Conservation (phyloP, 1,140 invertebrate species). For the Bombus affinis region DNA sequence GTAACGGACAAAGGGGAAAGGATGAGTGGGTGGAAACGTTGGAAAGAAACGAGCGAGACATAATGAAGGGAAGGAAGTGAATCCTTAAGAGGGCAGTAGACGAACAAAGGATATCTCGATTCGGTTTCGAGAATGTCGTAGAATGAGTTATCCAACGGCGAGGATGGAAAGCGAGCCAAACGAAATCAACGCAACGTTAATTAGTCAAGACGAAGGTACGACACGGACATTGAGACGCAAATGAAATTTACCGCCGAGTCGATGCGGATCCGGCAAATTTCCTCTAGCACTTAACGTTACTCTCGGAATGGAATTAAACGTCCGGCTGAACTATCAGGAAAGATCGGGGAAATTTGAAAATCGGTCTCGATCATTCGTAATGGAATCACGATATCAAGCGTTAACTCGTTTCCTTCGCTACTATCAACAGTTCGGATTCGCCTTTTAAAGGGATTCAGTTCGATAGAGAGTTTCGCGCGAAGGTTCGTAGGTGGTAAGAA, state of each 20-base stretch:
- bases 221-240: slow-evolving; percentile 22
- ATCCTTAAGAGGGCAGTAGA: not conserved
- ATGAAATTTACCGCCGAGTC: slow-evolving; percentile 28
- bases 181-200: slow-evolving; percentile 24
- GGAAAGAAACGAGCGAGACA: not conserved
- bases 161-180: not conserved
- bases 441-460: not conserved
- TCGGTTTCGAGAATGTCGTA: not conserved
- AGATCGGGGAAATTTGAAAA: slow-evolving; percentile 16
- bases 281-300: not conserved
- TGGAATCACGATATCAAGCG: not conserved
- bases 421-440: not conserved
- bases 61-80: not conserved
- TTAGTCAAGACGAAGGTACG: slow-evolving; percentile 27
- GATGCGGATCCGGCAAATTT: slow-evolving; percentile 1
- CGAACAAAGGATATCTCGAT: not conserved
- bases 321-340: not conserved
- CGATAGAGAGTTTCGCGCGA: not conserved
- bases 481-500: not conserved
- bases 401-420: not conserved
- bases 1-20: not conserved
- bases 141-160: not conserved
- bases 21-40: not conserved
- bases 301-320: slow-evolving; percentile 14
- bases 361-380: not conserved